A percentile compares a stretch with the other conserved stretches of the same genome.
These are phyloP conservation scores for Masnerella sp. DNA, from an alignment of 2,888 invertebrate species.

Conservation along the genomic window DNA sequence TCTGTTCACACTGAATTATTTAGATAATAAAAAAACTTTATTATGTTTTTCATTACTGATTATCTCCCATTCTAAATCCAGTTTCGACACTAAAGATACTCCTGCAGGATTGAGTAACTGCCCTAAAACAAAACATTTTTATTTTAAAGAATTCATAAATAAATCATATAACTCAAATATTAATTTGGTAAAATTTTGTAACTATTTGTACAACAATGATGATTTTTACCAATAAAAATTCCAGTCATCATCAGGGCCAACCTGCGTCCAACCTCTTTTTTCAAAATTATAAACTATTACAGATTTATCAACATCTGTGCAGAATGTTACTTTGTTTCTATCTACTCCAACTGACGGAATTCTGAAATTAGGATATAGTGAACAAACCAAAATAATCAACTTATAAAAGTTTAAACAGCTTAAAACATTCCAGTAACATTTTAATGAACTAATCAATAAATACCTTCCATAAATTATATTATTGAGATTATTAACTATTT, in stretches of 20 bases:
- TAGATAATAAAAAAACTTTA: no score
- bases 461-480: slow-evolving; percentile 49
- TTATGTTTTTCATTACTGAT: slow-evolving; percentile 85
- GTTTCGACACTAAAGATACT: slow-evolving; percentile 94
- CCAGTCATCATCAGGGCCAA: slow-evolving; percentile 95
- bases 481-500: slow-evolving; percentile 22
- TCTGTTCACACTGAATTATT: neutral
- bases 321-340: slow-evolving; percentile 82
- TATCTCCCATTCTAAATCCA: slow-evolving; percentile 94
- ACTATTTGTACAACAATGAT: no score
- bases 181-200: no score
- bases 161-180: no score
- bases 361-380: no score
- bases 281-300: slow-evolving; percentile 95
- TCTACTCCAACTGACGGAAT: slow-evolving; percentile 71
- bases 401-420: neutral
- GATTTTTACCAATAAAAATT: slow-evolving; percentile 93
- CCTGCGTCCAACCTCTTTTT: slow-evolving; percentile 93
- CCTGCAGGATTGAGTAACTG: slow-evolving; percentile 93
- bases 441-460: neutral
- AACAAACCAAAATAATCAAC: no score
- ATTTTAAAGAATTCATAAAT: no score
- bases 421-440: neutral
- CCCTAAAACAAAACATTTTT: slow-evolving; percentile 79
- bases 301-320: slow-evolving; percentile 95